Conservation (phyloP, 2,888 invertebrate species). For the Idaea straminata region DNA sequence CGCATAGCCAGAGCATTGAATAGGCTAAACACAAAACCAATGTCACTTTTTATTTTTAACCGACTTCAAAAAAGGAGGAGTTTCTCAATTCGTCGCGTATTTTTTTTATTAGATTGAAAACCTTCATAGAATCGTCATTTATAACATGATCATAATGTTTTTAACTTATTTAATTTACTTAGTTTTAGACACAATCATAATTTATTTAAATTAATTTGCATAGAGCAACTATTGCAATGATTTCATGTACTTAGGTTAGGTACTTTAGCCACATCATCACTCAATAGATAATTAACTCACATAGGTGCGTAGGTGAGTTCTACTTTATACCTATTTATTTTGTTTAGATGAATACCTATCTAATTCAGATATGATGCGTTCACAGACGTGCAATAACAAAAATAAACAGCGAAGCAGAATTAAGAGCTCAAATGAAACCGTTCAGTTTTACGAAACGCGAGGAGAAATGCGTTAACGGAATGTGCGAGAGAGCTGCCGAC, state of each 20-base stretch:
- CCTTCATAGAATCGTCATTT: too few species aligned
- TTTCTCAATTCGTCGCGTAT: too few species aligned
- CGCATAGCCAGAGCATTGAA: not conserved
- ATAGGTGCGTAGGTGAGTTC: not conserved
- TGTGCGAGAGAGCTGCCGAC: conserved; percentile 58
- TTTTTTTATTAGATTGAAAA: too few species aligned
- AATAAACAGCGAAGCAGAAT: conserved; percentile 80
- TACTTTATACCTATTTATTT: not conserved
- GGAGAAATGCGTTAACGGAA: conserved; percentile 66
- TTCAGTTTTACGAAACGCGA: conserved; percentile 83
- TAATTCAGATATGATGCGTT: conserved; percentile 13
- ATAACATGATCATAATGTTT: too few species aligned
- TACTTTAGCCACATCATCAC: not conserved
- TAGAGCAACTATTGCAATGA: not conserved
- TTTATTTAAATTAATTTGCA: not conserved
- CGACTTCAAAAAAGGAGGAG: too few species aligned
- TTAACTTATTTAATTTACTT: too few species aligned
- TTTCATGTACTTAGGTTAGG: not conserved
- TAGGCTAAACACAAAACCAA: not conserved
- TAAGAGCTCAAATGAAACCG: conserved; percentile 83
- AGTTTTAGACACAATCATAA: not conserved
- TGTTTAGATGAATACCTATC: not conserved
- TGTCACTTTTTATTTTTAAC: not conserved
- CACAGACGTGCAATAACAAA: conserved; percentile 80
- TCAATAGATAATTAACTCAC: not conserved